These are phyloP conservation scores for Altica lythri DNA, from an alignment of 2,888 invertebrate species.

Conservation along the genomic window DNA sequence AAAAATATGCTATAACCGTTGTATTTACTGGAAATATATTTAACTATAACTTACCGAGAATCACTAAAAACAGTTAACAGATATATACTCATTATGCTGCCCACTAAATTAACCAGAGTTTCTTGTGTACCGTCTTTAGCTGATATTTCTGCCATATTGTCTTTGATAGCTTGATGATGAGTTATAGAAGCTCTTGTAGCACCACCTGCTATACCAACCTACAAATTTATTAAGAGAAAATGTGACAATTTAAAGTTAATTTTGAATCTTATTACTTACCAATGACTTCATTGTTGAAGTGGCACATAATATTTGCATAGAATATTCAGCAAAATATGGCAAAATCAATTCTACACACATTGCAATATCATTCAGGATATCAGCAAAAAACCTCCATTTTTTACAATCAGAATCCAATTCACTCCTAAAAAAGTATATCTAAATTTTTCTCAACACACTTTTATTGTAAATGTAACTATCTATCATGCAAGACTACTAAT, in stretches of 20 bases:
- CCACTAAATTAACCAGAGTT: constrained; percentile 90
- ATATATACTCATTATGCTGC: constrained; percentile 77
- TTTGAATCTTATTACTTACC: constrained; percentile 65
- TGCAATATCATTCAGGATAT: constrained; percentile 88
- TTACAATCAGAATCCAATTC: constrained; percentile 90
- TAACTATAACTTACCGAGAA: constrained; percentile 53
- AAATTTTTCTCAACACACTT: too few relatives aligned
- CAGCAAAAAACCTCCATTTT: constrained; percentile 94
- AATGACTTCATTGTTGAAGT: constrained; percentile 81
- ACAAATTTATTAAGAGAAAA: constrained; percentile 23
- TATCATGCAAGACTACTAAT: too few relatives aligned
- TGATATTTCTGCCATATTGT: constrained; percentile 90
- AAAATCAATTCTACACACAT: constrained; percentile 83
- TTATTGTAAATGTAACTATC: too few relatives aligned
- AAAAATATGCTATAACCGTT: constrained; percentile 16
- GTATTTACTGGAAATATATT: background rate
- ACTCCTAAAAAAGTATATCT: constrained; percentile 64
- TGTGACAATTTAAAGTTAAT: constrained; percentile 12
- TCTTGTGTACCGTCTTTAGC: constrained; percentile 98
- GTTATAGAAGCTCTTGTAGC: constrained; percentile 92
- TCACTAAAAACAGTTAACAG: constrained; percentile 71
- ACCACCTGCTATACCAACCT: constrained; percentile 70
- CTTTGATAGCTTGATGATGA: constrained; percentile 87
- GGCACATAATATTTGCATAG: constrained; percentile 70
- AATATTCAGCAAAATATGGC: constrained; percentile 67